A percentile compares a stretch with the other conserved stretches of the same genome.
These are phyloP conservation scores for Diplazon laetatorius DNA, from an alignment of 2,888 invertebrate genomes.

Conservation along the genomic window DNA sequence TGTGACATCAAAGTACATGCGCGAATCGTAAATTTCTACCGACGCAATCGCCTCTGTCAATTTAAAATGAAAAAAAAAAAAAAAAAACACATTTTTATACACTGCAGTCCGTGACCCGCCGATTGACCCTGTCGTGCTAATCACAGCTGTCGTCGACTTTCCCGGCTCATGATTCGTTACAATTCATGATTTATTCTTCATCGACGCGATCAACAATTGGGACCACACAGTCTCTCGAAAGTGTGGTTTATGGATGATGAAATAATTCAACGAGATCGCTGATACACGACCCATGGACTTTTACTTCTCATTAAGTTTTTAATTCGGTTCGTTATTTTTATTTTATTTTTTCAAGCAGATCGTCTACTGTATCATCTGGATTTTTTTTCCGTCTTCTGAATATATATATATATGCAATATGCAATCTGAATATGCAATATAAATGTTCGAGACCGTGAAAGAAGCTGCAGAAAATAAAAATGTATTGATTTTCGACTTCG, in stretches of 20 bases:
- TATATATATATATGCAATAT: too few relatives aligned
- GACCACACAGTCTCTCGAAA: constrained; percentile 7
- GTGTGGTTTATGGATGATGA: constrained; percentile 53
- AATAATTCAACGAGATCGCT: constrained; percentile 50
- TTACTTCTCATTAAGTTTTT: not conserved
- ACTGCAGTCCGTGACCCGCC: not conserved
- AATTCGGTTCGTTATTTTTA: too few relatives aligned
- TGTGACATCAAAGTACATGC: constrained; percentile 27
- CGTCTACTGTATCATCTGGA: too few relatives aligned
- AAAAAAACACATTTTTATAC: constrained; percentile 51
- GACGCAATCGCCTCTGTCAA: constrained; percentile 49
- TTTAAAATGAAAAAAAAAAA: too few relatives aligned
- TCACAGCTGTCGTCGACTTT: constrained; percentile 30
- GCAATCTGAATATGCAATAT: too few relatives aligned
- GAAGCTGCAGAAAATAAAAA: too few relatives aligned
- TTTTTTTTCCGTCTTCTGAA: too few relatives aligned
- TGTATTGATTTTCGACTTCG: too few relatives aligned
- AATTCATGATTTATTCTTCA: constrained; percentile 21
- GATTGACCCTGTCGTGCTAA: constrained; percentile 20
- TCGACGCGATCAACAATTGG: not conserved
- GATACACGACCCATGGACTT: constrained; percentile 33
- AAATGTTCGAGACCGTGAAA: too few relatives aligned
- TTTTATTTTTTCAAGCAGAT: too few relatives aligned
- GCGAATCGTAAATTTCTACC: constrained; percentile 30
- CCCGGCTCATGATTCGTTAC: constrained; percentile 9